These are phyloP conservation scores for Scotopteryx bipunctaria DNA, from an alignment of 2,888 invertebrate genomes.

Conservation along the genomic window DNA sequence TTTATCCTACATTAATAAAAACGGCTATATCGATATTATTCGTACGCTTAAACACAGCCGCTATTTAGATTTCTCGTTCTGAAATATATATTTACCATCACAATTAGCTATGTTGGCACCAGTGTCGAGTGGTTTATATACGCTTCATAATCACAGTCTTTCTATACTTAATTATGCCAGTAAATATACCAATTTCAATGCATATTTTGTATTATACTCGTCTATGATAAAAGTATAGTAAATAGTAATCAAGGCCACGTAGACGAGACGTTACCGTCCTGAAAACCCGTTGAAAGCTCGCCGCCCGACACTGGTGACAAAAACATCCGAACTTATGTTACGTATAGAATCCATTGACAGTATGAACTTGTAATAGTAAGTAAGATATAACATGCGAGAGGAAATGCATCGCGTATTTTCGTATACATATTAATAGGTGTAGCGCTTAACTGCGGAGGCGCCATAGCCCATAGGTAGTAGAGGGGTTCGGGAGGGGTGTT, in stretches of 20 bases:
- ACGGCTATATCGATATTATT: slow-evolving; percentile 19
- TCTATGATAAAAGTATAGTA: too few relatives aligned
- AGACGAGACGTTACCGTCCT: neutral
- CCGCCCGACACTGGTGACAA: neutral
- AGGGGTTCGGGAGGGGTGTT: too few relatives aligned
- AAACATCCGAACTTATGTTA: too few relatives aligned
- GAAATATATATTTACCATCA: slow-evolving; percentile 11
- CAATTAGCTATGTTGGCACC: neutral
- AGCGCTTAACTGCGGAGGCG: too few relatives aligned
- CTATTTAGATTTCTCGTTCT: slow-evolving; percentile 14
- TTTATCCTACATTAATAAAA: slow-evolving; percentile 30
- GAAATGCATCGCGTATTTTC: too few relatives aligned
- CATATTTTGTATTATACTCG: neutral
- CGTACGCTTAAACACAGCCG: slow-evolving; percentile 27
- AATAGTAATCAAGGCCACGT: too few relatives aligned
- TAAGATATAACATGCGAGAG: too few relatives aligned
- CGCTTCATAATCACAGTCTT: neutral
- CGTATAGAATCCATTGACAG: too few relatives aligned
- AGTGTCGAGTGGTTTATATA: neutral
- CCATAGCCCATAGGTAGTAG: too few relatives aligned
- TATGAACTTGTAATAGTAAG: too few relatives aligned
- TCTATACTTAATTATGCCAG: neutral
- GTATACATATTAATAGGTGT: too few relatives aligned
- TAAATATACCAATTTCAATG: neutral
- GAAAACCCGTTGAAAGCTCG: neutral